Base-by-base conservation (phyloP, 1,140 invertebrate species). In the Trachymyrmex cornetzi region DNA sequence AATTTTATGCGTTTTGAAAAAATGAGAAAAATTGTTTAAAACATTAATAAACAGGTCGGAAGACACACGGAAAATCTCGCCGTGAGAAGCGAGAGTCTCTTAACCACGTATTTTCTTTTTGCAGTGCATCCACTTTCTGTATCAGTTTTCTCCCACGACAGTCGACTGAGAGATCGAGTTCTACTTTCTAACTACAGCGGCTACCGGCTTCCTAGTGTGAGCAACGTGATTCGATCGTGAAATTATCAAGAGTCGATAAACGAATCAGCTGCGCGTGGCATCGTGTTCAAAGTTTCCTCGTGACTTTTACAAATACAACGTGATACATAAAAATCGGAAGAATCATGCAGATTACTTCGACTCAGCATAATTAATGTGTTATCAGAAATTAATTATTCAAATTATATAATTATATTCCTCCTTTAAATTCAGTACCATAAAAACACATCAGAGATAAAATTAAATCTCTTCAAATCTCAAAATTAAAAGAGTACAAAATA, bases 131-230 rank as follows among this genome's bases (percentile, higher is more conserved):
- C 74, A 77, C 72, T 88, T 89, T 87, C 66, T 89, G 88, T 85
- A 77, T 88, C 87, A 82, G 87, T 88, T 89, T 50, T 89, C 88
- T 67, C 88, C 71, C 30, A 80, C 77, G 72, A 88, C 27, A 72
- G 72, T 55, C 72, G 57, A 24, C 50, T 30, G 22, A 72, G n/a
- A 59, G 88, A 89, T 89, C 87, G 81, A 87, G 88, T 88, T 89
- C 87, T 86, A 89, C 88, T 89, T 89, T 89, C 88, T 89, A 89
- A 88, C 77, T 88, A 75, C 48, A 55, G 81, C 81, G 5, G 30
- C 34, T 81, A 81, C 66, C 50, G 22, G 50, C 79, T 81, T 69
- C 66, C 79, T 72, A 71, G 66, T 57, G 34, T 66, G 22, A 4
- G 30, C 77, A 81, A 71, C 77, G 30, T 71, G 66, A 81, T 81